A percentile compares a stretch with the other conserved stretches of the same genome.
phyloP scores from a whole-genome alignment of 1,140 invertebrate genomes.

The Zaprionus nigranus region DNA sequence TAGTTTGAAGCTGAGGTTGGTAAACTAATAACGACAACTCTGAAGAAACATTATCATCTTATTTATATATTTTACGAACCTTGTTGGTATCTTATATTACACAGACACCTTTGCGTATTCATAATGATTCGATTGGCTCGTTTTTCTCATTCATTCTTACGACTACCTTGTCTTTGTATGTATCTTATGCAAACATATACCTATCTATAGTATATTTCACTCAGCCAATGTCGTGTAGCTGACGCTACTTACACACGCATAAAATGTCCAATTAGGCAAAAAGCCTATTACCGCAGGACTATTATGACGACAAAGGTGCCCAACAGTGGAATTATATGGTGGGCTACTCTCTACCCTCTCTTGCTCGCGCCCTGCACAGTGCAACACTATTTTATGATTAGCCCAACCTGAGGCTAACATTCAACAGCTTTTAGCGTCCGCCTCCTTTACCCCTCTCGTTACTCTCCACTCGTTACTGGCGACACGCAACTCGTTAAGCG shows the following conservation, averaged over 20 bases:
- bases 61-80: constrained; percentile 64
- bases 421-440: constrained; percentile 68
- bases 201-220: neutral
- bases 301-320: constrained; percentile 46
- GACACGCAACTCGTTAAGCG: constrained; percentile 18
- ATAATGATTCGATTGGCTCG: too few species aligned
- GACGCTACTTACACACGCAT: constrained; percentile 37
- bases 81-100: too few species aligned
- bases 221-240: neutral
- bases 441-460: constrained; percentile 1
- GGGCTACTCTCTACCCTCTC: neutral
- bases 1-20: constrained; percentile 4
- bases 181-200: neutral
- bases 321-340: constrained; percentile 17
- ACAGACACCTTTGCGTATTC: too few species aligned
- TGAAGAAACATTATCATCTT: constrained; percentile 63
- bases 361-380: constrained; percentile 14
- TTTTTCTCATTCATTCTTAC: neutral
- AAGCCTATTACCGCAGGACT: constrained; percentile 70
- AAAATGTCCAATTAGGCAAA: constrained; percentile 80
- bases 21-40: constrained; percentile 67
- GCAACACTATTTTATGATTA: constrained; percentile 56
- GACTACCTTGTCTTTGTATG: neutral
- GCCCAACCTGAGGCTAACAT: constrained; percentile 40
- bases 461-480: neutral